Evolutionary conservation across 2,888 invertebrate species (phyloP).

Genomic region (Drosophila robusta): DNA sequence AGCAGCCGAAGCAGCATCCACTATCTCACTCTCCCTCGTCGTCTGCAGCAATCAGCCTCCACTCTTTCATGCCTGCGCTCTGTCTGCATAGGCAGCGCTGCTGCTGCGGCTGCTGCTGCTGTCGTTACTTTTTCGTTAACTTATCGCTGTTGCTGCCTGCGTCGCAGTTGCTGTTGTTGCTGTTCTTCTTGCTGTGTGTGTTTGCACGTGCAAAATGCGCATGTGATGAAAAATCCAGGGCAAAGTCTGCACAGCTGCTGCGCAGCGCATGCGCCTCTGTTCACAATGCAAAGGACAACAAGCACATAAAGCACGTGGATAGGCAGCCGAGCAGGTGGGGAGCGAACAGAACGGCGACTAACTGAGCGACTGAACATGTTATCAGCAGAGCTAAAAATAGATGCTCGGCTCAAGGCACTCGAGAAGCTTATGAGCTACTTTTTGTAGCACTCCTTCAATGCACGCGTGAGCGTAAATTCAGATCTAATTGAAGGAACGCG

Average conservation of each 20-base stretch:
- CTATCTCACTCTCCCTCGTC: conserved; percentile 5
- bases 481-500: too few relatives aligned
- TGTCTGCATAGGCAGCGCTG: conserved; percentile 29
- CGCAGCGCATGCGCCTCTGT: conserved; percentile 48
- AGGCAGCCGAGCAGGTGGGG: conserved; percentile 8
- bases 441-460: neutral
- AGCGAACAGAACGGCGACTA: conserved; percentile 4
- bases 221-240: conserved; percentile 77
- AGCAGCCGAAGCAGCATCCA: conserved; percentile 1
- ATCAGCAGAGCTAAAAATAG: conserved; percentile 51
- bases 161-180: conserved; percentile 18
- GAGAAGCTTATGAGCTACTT: conserved; percentile 10
- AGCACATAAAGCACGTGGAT: conserved; percentile 45
- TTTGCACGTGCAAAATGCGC: conserved; percentile 62
- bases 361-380: conserved; percentile 25
- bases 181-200: conserved; percentile 25
- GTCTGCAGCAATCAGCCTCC: conserved; percentile 9
- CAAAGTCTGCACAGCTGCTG: conserved; percentile 62
- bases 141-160: neutral
- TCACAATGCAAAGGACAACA: conserved; percentile 35
- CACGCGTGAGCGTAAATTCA: too few relatives aligned
- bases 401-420: conserved; percentile 40
- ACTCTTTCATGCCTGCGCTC: conserved; percentile 1
- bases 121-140: conserved; percentile 24
- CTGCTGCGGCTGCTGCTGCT: conserved; percentile 21